Base-by-base conservation (phyloP, 2,797 vertebrate species). In the Halcyon badia region DNA sequence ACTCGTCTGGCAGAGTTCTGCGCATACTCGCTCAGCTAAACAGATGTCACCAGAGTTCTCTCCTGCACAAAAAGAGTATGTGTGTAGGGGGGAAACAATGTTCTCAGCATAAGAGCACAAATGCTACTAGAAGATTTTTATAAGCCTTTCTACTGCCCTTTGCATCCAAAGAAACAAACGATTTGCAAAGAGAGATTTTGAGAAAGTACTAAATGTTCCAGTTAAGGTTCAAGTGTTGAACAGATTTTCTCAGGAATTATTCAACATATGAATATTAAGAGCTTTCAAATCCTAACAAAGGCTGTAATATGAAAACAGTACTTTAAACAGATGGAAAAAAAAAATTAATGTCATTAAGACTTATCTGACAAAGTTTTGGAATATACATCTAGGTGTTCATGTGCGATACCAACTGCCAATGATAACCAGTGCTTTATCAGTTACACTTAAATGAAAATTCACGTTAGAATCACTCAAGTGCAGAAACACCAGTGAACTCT, bases 231-330 rank as follows among this genome's bases (percentile, higher is more conserved):
- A 95, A 96, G 95, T 83, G 92, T 80, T 92, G 95, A 96, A 97
- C 96, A 97, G 95, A 97, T 96, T 97, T 97, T 94, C 96, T 97
- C 92, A 94, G 91, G 89, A 95, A 97, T 96, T 96, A 94, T 94
- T 96, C 96, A 96, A 90, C 96, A 94, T 85, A 96, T 83, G 95
- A 96, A 97, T 97, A 97, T 97, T 97, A 97, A 96, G 95, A 95
- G 91, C 79, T 92, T 94, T 96, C 89, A 94, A 88, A 91, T 83
- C 72, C 94, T 91, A 97, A 96, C 95, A 95, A 96, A 97, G 79
- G 57, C 76, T 91, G 84, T 46, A 92, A 96, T 65, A 64, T 94
- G 91, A 96, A 96, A 96, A 96, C 39, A 94, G 84, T 94, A 72
- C 79, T 96, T 94, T 33, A 96, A 96, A 81, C 94, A 95, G 94